Percentiles rank a stretch among this genome's conserved stretches.
Conservation (phyloP, 2,888 invertebrate genomes). For the Norana najaformis region DNA sequence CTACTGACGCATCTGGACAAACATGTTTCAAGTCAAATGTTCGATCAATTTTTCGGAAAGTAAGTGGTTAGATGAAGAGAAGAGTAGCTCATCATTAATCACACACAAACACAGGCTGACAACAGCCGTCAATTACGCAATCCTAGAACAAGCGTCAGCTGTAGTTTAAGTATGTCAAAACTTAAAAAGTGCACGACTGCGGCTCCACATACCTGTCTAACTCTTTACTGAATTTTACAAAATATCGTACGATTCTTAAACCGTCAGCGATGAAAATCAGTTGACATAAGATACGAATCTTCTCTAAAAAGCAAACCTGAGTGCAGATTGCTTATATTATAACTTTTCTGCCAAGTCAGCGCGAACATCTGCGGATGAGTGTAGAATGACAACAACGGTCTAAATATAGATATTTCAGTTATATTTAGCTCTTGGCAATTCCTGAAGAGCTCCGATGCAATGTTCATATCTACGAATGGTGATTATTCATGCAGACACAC, state of each 20-base stretch:
- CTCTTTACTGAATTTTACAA: background rate
- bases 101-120: too few relatives aligned
- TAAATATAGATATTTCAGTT: background rate
- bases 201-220: background rate
- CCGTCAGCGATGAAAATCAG: background rate
- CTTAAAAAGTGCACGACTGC: background rate
- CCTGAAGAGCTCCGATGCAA: background rate
- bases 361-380: background rate
- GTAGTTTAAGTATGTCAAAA: background rate
- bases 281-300: background rate
- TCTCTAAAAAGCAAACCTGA: background rate
- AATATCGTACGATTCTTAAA: background rate
- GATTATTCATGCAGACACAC: too few relatives aligned
- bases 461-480: background rate
- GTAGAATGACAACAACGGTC: background rate
- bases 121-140: background rate
- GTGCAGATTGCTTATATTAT: background rate
- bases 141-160: background rate
- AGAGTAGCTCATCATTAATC: too few relatives aligned
- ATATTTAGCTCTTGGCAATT: background rate
- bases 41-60: too few relatives aligned
- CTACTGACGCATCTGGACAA: too few relatives aligned
- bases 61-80: too few relatives aligned
- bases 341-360: background rate
- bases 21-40: too few relatives aligned